phyloP scores from a whole-genome alignment of 2,888 invertebrate species.

The Cephus sareptanus region DNA sequence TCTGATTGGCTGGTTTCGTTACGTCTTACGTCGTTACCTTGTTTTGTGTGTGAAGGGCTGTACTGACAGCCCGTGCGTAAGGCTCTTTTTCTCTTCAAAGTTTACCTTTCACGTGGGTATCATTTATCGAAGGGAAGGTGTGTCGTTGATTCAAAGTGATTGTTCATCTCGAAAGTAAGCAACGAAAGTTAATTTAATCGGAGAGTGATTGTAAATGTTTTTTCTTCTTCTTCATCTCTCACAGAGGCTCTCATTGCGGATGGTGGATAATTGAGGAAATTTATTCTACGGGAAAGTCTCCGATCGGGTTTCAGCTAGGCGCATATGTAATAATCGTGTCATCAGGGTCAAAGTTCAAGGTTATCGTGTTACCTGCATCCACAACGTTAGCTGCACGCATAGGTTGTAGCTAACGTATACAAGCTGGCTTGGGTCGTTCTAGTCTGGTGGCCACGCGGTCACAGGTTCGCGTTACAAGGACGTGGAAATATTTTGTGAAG shows the following conservation, averaged over 20 bases:
- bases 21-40: too few species aligned
- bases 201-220: background rate
- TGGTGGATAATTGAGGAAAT: background rate
- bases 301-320: background rate
- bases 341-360: background rate
- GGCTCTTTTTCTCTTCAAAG: background rate
- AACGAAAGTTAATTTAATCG: background rate
- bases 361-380: background rate
- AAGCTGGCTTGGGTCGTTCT: slow-evolving; percentile 18
- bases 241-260: background rate
- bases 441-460: slow-evolving; percentile 26
- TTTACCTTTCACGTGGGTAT: background rate
- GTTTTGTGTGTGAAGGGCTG: too few species aligned
- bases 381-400: background rate
- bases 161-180: background rate
- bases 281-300: background rate
- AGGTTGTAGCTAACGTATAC: background rate
- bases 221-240: background rate
- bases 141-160: background rate
- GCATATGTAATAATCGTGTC: background rate
- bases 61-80: too few species aligned
- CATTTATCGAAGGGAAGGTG: background rate
- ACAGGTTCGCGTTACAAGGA: slow-evolving; percentile 22
- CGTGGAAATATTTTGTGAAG: slow-evolving; percentile 14
- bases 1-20: too few species aligned